A percentile compares a stretch with the other conserved stretches of the same genome.
Conservation (phyloP, 2,888 invertebrate species). For the Microctonus aethiopoides region DNA sequence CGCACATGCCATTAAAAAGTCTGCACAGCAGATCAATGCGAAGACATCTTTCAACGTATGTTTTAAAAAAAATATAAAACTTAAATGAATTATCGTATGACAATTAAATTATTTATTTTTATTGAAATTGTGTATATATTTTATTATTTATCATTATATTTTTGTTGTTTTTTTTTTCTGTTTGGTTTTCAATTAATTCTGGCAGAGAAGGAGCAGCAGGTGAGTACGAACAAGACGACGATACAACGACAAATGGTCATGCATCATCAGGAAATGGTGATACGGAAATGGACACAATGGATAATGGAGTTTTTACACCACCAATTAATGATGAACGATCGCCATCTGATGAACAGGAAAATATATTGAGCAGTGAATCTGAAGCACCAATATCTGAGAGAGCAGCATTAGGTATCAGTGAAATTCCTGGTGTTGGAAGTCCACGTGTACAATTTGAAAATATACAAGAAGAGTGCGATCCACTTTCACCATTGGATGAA, state of each 20-base stretch:
- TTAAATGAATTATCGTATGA: constrained; percentile 3
- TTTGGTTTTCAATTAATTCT: neutral
- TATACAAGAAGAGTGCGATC: constrained; percentile 58
- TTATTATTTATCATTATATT: no score
- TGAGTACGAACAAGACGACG: constrained; percentile 59
- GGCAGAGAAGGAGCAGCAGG: constrained; percentile 61
- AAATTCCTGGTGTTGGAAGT: constrained; percentile 55
- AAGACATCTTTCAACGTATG: constrained; percentile 68
- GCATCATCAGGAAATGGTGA: constrained; percentile 40
- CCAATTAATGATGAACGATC: constrained; percentile 36
- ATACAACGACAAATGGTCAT: constrained; percentile 38
- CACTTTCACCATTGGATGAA: constrained; percentile 41
- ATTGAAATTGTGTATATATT: neutral
- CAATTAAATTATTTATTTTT: neutral
- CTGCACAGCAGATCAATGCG: constrained; percentile 71
- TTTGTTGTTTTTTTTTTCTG: neutral
- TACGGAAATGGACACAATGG: constrained; percentile 48
- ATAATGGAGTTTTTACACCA: constrained; percentile 51
- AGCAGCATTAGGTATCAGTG: constrained; percentile 57
- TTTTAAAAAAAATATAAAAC: constrained; percentile 33
- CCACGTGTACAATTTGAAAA: constrained; percentile 63
- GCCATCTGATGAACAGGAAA: constrained; percentile 51
- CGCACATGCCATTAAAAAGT: constrained; percentile 73
- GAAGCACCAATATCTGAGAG: constrained; percentile 63
- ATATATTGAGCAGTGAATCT: constrained; percentile 52